These are phyloP conservation scores for Uria lomvia DNA, from an alignment of 2,113 vertebrate species.

Conservation along the genomic window DNA sequence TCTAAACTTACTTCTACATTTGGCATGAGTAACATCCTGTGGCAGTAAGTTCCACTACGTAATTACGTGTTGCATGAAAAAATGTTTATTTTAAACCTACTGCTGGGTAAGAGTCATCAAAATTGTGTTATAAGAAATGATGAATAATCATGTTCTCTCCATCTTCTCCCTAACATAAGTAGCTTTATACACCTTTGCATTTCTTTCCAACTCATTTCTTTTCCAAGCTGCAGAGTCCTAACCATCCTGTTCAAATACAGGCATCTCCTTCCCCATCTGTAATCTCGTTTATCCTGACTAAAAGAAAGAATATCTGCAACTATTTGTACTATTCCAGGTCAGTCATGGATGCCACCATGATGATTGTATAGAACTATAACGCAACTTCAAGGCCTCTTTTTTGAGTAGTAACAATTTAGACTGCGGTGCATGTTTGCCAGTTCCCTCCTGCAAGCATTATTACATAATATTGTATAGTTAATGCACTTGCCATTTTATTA, in stretches of 20 bases:
- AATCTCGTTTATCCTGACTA: not conserved
- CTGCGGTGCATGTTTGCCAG: not conserved
- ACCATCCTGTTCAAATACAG: not conserved
- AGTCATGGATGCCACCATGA: not conserved
- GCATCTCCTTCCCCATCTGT: not conserved
- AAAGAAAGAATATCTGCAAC: not conserved
- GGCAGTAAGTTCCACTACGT: not conserved
- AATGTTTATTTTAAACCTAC: slow-evolving; percentile 29
- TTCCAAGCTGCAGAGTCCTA: not conserved
- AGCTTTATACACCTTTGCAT: not conserved
- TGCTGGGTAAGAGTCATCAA: slow-evolving; percentile 20
- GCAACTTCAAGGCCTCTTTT: not conserved
- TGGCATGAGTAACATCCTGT: slow-evolving; percentile 8
- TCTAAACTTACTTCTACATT: slow-evolving; percentile 32
- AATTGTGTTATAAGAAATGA: not conserved
- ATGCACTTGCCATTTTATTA: not conserved
- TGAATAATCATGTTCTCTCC: not conserved
- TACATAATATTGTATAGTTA: not conserved
- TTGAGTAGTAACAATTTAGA: not conserved
- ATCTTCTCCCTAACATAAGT: not conserved
- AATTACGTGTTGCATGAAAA: slow-evolving; percentile 16
- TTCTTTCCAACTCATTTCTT: not conserved
- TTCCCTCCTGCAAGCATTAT: not conserved
- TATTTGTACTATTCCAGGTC: not conserved
- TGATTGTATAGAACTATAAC: not conserved